A percentile compares a stretch with the other conserved stretches of the same genome.
Conservation (phyloP, 2,113 vertebrate genomes). For the Dromaius novaehollandiae region DNA sequence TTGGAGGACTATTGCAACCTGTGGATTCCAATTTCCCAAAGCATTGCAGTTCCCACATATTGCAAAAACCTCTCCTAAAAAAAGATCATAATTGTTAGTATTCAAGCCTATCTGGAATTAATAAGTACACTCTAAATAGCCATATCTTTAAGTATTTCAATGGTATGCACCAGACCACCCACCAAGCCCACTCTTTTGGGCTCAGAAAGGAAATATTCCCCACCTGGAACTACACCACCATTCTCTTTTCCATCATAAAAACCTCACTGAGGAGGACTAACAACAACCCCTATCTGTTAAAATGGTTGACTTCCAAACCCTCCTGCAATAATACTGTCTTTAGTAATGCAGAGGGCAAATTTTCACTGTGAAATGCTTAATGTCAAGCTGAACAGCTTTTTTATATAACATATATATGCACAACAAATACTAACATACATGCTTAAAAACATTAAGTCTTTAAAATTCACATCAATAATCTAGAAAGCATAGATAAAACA, state of each 20-base stretch:
- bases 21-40: slow-evolving; percentile 89
- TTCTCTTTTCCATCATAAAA: not conserved
- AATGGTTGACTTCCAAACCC: not conserved
- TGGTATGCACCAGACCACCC: not conserved
- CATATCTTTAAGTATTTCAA: not conserved
- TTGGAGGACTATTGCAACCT: slow-evolving; percentile 83
- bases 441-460: not conserved
- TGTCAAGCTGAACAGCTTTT: not conserved
- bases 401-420: not conserved
- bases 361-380: not conserved
- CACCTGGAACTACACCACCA: not conserved
- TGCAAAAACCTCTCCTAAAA: slow-evolving; percentile 90
- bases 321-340: not conserved
- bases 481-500: not conserved
- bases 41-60: slow-evolving; percentile 89
- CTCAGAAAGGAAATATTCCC: not conserved
- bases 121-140: not conserved
- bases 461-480: not conserved
- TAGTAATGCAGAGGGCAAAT: not conserved
- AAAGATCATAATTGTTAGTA: not conserved
- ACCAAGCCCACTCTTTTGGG: not conserved
- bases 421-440: not conserved
- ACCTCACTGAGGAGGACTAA: not conserved
- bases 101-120: not conserved
- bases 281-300: not conserved